phyloP scores from a whole-genome alignment of 2,888 invertebrate genomes.

The Phortica magna region DNA sequence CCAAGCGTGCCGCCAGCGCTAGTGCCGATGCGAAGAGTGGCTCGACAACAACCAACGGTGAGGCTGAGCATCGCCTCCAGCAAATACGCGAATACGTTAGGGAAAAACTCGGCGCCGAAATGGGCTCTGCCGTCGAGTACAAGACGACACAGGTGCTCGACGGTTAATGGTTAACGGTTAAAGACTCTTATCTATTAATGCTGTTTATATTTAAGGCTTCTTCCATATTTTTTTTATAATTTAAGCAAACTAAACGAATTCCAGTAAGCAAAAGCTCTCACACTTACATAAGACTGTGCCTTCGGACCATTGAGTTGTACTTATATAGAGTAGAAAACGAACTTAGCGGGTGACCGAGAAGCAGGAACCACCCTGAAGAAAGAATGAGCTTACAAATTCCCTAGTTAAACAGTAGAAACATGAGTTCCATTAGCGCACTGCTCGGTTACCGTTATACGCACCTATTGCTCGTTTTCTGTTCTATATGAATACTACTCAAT shows the following conservation, averaged over 20 bases:
- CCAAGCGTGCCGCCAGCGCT: conserved; percentile 46
- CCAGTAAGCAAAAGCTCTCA: neutral
- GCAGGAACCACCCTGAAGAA: no score
- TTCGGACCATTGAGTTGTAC: neutral
- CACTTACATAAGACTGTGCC: neutral
- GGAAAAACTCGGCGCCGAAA: conserved; percentile 72
- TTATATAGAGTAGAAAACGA: no score
- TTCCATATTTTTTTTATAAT: conserved; percentile 3
- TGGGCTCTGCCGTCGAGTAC: conserved; percentile 65
- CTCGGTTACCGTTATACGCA: no score
- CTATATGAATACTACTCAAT: no score
- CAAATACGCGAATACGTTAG: conserved; percentile 65
- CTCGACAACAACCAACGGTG: conserved; percentile 30
- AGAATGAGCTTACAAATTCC: no score
- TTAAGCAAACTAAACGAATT: neutral
- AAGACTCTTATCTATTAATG: neutral
- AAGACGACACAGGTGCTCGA: conserved; percentile 68
- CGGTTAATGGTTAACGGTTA: conserved; percentile 47
- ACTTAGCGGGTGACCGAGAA: no score
- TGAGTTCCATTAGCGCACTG: no score
- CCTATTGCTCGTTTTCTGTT: no score
- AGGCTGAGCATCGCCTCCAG: conserved; percentile 57
- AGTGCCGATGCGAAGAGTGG: conserved; percentile 19
- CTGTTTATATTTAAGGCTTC: conserved; percentile 35
- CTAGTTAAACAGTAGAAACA: no score